phyloP scores from a whole-genome alignment of 2,113 vertebrate species.

The Elachura formosa region DNA sequence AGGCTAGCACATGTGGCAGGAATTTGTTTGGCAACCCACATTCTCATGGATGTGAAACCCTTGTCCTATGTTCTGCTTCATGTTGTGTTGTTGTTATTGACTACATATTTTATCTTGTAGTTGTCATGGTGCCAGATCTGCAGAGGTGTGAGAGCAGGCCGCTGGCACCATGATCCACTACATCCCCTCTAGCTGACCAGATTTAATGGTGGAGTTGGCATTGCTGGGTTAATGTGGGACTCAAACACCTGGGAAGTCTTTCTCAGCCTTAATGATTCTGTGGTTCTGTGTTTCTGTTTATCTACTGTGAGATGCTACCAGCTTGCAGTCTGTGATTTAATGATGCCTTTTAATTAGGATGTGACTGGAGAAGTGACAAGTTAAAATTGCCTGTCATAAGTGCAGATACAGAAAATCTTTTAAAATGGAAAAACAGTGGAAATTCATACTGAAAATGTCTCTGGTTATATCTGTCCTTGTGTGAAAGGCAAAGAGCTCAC shows the following conservation, averaged over 20 bases:
- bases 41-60: neutral
- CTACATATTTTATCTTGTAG: neutral
- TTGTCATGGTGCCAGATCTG: neutral
- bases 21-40: neutral
- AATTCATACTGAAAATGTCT: neutral
- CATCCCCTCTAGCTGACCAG: neutral
- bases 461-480: neutral
- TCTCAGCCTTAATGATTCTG: neutral
- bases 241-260: neutral
- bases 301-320: neutral
- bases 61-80: neutral
- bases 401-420: neutral
- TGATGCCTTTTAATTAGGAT: neutral
- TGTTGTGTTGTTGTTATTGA: neutral
- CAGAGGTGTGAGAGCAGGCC: neutral
- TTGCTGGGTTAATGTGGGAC: neutral
- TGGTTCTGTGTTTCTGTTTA: neutral
- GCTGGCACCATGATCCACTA: fast-evolving
- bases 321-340: neutral
- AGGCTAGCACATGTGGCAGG: neutral
- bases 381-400: neutral
- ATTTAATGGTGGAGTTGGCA: neutral
- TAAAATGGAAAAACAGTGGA: neutral
- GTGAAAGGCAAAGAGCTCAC: neutral
- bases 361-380: neutral